Base-by-base conservation (phyloP, 1,140 invertebrate genomes). In the Harpegnathos saltator region DNA sequence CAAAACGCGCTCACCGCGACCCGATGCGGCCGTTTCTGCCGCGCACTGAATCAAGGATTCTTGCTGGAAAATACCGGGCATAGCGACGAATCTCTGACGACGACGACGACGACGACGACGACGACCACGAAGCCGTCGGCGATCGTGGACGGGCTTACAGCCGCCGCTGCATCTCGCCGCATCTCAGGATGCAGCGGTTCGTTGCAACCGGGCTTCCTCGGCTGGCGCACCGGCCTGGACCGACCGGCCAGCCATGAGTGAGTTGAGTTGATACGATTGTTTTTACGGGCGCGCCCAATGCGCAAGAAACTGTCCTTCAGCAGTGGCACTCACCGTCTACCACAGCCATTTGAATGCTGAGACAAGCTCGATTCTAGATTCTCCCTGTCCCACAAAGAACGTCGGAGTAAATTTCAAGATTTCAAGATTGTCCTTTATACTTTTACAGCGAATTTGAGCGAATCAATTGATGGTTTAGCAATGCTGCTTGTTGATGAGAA, bases 291-390 rank as follows among this genome's bases (percentile, higher is more conserved):
- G 90, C 92, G 92, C 91, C 91, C 89, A 92, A 87, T 87, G 88
- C 87, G 80, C 91, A 94, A 94, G 91, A 94, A 94, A 92, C 89
- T 92, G 93, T 94, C 92, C 93, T 93, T 91, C 92, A 84, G 29
- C 92, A 93, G 91, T 93, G 93, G 93, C 87, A 84, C 92, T 93
- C 92, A 93, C 92, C 71, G 86, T 44, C 66, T 26, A 50, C 65
- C 48, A 66, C 82, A 56, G 66, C 56, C 85, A 90, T 89, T 90
- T 78, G 72, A 90, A 89, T 85, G 56, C 22, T 17, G 66, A 19
- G 11, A 77, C 48, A 19, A 33, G 7, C 68, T 44, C 48, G 15
- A 1, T n/a, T n/a, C n/a, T n/a, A n/a, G n/a, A 15, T 3, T 68
- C 44, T 9, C 19, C 48, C 56, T 7, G 24, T 17, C 3, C 14